These are phyloP conservation scores for Cryptus viduatorius DNA, from an alignment of 2,888 invertebrate species.

Conservation along the genomic window DNA sequence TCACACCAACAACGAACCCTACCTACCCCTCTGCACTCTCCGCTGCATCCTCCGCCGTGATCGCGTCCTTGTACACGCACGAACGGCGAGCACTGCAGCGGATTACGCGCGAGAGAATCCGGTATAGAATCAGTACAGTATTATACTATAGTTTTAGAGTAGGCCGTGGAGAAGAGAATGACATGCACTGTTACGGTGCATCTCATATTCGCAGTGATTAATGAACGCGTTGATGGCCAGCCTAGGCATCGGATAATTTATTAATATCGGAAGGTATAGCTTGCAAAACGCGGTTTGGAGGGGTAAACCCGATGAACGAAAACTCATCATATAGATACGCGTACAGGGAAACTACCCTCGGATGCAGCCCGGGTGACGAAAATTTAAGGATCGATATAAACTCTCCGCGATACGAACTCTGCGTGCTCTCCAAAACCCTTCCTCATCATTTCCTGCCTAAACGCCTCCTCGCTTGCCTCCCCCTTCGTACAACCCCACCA, in stretches of 20 bases:
- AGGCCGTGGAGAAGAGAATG: slow-evolving; percentile 24
- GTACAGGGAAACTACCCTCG: background rate
- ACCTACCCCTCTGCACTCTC: background rate
- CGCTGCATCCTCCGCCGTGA: slow-evolving; percentile 25
- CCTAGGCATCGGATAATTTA: slow-evolving; percentile 77
- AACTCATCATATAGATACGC: slow-evolving; percentile 12
- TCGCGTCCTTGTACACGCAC: slow-evolving; percentile 21
- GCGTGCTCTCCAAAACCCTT: slow-evolving; percentile 1
- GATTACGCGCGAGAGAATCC: slow-evolving; percentile 41
- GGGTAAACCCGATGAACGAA: slow-evolving; percentile 29
- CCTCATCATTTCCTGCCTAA: slow-evolving; percentile 32
- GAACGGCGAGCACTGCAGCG: slow-evolving; percentile 32
- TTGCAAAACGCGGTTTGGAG: slow-evolving; percentile 25
- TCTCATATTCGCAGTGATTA: slow-evolving; percentile 78
- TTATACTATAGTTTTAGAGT: slow-evolving; percentile 18
- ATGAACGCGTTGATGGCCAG: slow-evolving; percentile 78
- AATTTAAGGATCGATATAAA: slow-evolving; percentile 41
- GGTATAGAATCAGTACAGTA: slow-evolving; percentile 17
- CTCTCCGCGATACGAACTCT: slow-evolving; percentile 9
- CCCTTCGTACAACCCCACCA: background rate
- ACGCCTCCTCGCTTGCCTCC: slow-evolving; percentile 3
- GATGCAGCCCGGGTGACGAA: slow-evolving; percentile 20
- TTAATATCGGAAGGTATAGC: slow-evolving; percentile 77
- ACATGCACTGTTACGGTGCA: slow-evolving; percentile 64
- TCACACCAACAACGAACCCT: slow-evolving; percentile 10